Evolutionary conservation across 2,113 vertebrate genomes (phyloP).

Genomic region (Copsychus sechellarum): DNA sequence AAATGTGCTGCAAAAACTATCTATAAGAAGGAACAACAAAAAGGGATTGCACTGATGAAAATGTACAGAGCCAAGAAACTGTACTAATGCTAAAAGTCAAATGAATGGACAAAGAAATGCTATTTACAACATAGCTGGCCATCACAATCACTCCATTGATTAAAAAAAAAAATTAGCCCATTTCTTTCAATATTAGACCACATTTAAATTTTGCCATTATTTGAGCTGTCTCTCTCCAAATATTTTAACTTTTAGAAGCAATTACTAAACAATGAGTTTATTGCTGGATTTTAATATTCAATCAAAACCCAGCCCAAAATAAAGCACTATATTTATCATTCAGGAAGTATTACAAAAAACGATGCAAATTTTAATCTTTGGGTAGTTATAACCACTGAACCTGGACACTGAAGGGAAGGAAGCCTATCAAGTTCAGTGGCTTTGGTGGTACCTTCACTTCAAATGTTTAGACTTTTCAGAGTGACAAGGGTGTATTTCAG

Average conservation of each 20-base stretch:
- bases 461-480: neutral
- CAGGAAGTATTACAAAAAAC: neutral
- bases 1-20: neutral
- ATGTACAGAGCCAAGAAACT: conserved; percentile 16
- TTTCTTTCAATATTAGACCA: conserved; percentile 47
- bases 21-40: neutral
- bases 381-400: neutral
- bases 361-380: neutral
- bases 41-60: neutral
- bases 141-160: conserved; percentile 61
- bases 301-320: neutral
- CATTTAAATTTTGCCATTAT: conserved; percentile 45
- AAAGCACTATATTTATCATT: neutral
- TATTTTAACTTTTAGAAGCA: conserved; percentile 4
- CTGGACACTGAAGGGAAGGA: neutral
- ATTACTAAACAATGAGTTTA: neutral
- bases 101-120: conserved; percentile 68
- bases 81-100: conserved; percentile 40
- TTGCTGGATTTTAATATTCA: neutral
- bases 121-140: conserved; percentile 34
- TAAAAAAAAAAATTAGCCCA: conserved; percentile 2
- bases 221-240: conserved; percentile 1
- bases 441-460: neutral
- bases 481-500: neutral
- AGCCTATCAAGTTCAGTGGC: neutral